Evolutionary conservation across 2,888 invertebrate species (phyloP).

Genomic region (Macaria liturata): DNA sequence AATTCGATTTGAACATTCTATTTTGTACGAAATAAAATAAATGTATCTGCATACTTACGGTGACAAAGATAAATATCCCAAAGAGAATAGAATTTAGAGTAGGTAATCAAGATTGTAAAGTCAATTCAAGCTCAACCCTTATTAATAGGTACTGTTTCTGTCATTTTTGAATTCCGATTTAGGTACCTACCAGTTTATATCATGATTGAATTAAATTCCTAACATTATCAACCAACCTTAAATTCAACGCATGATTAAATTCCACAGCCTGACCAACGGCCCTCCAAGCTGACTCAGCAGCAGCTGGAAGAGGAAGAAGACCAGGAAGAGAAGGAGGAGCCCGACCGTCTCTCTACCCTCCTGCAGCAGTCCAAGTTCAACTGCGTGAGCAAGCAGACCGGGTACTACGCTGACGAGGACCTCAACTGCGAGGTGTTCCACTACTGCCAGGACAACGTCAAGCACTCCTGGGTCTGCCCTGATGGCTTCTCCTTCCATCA

Average conservation of each 20-base stretch:
- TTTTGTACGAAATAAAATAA: no score
- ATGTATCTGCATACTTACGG: no score
- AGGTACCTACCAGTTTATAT: no score
- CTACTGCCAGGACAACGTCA: conserved; percentile 94
- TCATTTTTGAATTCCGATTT: no score
- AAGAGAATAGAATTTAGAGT: no score
- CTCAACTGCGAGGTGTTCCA: conserved; percentile 96
- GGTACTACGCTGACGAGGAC: conserved; percentile 95
- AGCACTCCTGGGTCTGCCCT: conserved; percentile 96
- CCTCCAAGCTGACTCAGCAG: conserved; percentile 54
- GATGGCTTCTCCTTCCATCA: conserved; percentile 95
- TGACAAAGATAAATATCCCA: no score
- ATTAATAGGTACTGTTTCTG: no score
- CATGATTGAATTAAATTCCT: no score
- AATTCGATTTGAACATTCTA: no score
- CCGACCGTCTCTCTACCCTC: conserved; percentile 90
- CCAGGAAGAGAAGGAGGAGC: conserved; percentile 90
- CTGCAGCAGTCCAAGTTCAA: conserved; percentile 93
- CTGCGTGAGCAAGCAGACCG: conserved; percentile 91
- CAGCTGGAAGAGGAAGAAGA: conserved; percentile 68
- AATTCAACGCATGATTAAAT: background rate
- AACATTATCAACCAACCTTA: no score
- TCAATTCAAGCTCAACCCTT: no score
- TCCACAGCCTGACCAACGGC: conserved; percentile 51
- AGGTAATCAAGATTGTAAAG: no score